Evolutionary conservation across 1,140 invertebrate species (phyloP), one percentile per base, ranked within the genome.

Genomic region (Conus betulinus): DNA sequence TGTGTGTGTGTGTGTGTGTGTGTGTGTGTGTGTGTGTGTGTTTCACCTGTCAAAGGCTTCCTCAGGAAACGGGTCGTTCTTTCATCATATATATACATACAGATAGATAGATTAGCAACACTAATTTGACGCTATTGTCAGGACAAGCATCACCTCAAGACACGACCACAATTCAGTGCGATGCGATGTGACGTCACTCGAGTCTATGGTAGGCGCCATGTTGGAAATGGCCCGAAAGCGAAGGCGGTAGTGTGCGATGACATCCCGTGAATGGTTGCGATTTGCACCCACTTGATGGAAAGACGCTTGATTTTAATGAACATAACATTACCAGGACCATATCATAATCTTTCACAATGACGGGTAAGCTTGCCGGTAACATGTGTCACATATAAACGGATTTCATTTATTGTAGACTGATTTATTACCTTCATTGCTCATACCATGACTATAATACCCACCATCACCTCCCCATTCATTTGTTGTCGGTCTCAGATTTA

Each of bases 301-400:
- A 55, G 27, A 85, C 88, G 87, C 53, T 86, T 83, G 71, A 39
- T 84, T 51, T 88, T 84, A 71, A 83, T 81, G 78, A 67, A 51
- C 25, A 67, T n/a, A 88, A 63, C 55, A 53, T 11, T 15, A n/a
- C 3, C 78, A 27, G 25, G 15, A 71, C 20, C 7, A 71, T 13
- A 6, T 6, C 2, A 6, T 71, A 20, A 71, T 71, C 20, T 23
- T 71, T 71, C 6, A 71, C 67, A 52, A 94, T 93, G 93, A 92
- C 92, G 79, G 93, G 92, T 93, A 91, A 93, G 90, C 6, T 71
- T 71, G 67, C 20, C 11, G 67, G 7, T 71, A 23, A 71, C 6
- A 20, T 23, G 0, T 71, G 11, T 71, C 6, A n/a, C 20, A 6
- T 23, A 20, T 71, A 20, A 71, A 71, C 23, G 60, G 60, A 20